Conservation (phyloP, 1,140 invertebrate genomes). For the Saccostrea glomerata region DNA sequence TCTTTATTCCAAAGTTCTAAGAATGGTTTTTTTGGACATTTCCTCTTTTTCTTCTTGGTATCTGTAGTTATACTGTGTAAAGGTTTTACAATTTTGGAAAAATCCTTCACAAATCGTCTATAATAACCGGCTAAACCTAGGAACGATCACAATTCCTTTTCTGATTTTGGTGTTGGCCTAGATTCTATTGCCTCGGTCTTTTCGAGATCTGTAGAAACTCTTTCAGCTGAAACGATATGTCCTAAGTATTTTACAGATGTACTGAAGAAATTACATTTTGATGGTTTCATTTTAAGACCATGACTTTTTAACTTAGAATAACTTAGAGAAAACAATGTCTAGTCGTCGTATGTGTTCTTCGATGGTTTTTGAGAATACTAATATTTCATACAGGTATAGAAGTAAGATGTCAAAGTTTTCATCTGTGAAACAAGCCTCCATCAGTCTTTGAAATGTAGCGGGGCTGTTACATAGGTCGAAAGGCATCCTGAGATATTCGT, state of each 20-base stretch:
- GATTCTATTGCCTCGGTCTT: constrained; percentile 60
- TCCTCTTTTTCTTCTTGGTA: constrained; percentile 30
- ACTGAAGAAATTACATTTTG: constrained; percentile 49
- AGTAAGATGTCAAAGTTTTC: constrained; percentile 52
- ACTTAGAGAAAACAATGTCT: no score
- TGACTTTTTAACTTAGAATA: constrained; percentile 29
- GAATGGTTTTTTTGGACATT: constrained; percentile 23
- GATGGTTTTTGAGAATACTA: no score
- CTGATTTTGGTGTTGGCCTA: constrained; percentile 62
- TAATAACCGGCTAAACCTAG: constrained; percentile 52
- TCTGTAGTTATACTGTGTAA: constrained; percentile 41
- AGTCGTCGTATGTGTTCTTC: no score
- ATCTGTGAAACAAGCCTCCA: constrained; percentile 39
- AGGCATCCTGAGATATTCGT: constrained; percentile 42
- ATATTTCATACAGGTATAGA: constrained; percentile 60
- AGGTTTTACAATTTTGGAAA: constrained; percentile 44
- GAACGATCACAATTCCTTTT: constrained; percentile 66
- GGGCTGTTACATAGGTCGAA: constrained; percentile 40
- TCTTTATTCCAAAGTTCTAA: constrained; percentile 36
- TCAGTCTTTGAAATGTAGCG: constrained; percentile 43
- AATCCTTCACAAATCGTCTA: constrained; percentile 42
- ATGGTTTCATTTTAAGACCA: constrained; percentile 47
- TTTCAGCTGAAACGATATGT: constrained; percentile 56
- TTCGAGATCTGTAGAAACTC: constrained; percentile 65
- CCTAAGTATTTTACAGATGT: constrained; percentile 47